phyloP scores from a whole-genome alignment of 2,113 vertebrate genomes.

The Pseudopipra pipra region DNA sequence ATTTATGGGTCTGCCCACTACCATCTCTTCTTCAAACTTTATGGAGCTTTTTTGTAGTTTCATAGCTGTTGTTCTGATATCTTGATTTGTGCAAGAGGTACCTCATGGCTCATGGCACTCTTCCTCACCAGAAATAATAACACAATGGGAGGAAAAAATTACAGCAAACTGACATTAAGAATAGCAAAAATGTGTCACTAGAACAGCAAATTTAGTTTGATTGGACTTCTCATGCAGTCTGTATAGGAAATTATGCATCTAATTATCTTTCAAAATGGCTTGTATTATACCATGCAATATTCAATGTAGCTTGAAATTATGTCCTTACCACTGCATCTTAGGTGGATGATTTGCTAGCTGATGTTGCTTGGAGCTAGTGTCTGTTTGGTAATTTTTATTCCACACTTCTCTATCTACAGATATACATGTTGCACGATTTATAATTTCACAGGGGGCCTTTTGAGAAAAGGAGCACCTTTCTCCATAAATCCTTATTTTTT shows the following conservation, averaged over 20 bases:
- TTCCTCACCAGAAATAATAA: conserved; percentile 30
- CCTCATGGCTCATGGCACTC: neutral
- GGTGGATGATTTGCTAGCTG: conserved; percentile 58
- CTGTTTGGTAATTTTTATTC: conserved; percentile 41
- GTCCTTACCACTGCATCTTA: conserved; percentile 20
- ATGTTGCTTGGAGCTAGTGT: conserved; percentile 51
- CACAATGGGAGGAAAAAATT: neutral
- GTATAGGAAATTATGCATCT: conserved; percentile 60
- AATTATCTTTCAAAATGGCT: conserved; percentile 70
- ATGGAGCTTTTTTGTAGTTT: neutral
- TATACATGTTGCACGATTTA: conserved; percentile 2
- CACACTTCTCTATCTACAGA: conserved; percentile 9
- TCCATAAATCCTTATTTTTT: neutral
- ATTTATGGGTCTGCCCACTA: neutral
- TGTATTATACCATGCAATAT: conserved; percentile 46
- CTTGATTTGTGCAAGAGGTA: conserved; percentile 9
- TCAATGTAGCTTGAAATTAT: conserved; percentile 67
- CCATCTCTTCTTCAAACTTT: neutral
- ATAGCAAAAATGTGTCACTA: conserved; percentile 16
- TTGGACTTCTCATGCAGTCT: conserved; percentile 16
- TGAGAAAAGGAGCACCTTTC: neutral
- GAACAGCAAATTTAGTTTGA: conserved; percentile 62
- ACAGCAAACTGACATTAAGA: conserved; percentile 38
- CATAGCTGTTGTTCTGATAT: neutral
- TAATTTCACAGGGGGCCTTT: neutral